Base-by-base conservation (phyloP, 2,113 vertebrate species). In the Catharus bicknelli region DNA sequence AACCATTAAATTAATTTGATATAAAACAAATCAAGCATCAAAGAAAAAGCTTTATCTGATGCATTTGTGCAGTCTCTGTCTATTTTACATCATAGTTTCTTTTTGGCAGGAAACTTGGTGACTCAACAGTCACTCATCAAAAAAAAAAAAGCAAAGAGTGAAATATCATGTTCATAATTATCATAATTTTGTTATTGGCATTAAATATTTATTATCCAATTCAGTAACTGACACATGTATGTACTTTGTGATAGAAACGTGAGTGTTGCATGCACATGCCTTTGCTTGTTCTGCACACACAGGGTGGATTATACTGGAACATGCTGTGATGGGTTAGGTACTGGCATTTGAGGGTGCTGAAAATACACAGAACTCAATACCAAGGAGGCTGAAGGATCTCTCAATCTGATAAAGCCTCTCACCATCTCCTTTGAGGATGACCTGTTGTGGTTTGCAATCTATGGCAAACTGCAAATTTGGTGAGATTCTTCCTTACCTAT, bases 1-100 rank as follows among this genome's bases (percentile, higher is more conserved):
- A 87, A 95, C 21, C 34, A 76, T 70, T 83, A 88, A 90, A 81
- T 83, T 45, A 89, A 85, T 92, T 81, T 80, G 4, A 74, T 86
- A 82, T 36, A 14, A 64, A 72, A 78, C 80, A 36, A 2, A 8
- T 7, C 19, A 82, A 77, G 26, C 34, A 45, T 77, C 45, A 93
- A 47, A 90, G 16, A 67, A 62, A 64, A 92, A 85, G 0, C 5
- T 90, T 86, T 63, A 73, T 62, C 43, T 43, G 83, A 85, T 59
- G 10, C 11, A 82, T 68, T 85, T 85, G 22, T 66, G 42, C 40
- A 62, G 86, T 26, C 27, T 80, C 53, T 47, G 29, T 59, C 57
- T 91, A 51, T 15, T 92, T 84, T 76, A 43, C 29, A 74, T 80
- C 10, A 23, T 47, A 17, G 54, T 66, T 84, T 77, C 63, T 83